Conservation (phyloP, 2,797 vertebrate species). For the Pipistrellus nathusii region DNA sequence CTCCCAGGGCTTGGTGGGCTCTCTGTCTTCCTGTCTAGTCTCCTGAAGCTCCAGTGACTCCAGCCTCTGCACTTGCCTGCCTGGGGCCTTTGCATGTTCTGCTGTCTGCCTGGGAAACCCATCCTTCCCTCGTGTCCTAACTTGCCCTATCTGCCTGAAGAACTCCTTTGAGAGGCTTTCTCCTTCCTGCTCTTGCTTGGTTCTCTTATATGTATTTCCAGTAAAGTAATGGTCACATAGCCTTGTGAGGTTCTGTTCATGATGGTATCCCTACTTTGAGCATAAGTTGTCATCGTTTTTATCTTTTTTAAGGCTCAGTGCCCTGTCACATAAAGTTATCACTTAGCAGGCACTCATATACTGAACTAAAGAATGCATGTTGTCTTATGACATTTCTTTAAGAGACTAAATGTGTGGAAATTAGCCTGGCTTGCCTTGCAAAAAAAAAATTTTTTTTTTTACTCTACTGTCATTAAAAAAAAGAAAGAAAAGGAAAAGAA, state of each 20-base stretch:
- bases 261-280: not conserved
- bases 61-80: not conserved
- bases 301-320: not conserved
- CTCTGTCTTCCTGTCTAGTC: not conserved
- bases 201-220: not conserved
- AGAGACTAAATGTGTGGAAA: not conserved
- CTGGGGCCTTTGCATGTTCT: not conserved
- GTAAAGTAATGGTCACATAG: not conserved
- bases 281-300: not conserved
- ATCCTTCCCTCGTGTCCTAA: not conserved
- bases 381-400: not conserved
- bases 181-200: not conserved
- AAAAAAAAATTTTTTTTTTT: not conserved
- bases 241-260: accelerated
- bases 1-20: not conserved
- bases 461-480: not conserved
- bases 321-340: not conserved
- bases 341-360: not conserved
- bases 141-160: not conserved
- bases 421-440: not conserved
- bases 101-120: not conserved
- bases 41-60: not conserved
- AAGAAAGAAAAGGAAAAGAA: not conserved
- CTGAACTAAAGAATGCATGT: not conserved
- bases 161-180: not conserved